Evolutionary conservation across 30 jellyfish, hydroid and myxozoan genomes (phyloP).

Genomic region (Hydra vulgaris): DNA sequence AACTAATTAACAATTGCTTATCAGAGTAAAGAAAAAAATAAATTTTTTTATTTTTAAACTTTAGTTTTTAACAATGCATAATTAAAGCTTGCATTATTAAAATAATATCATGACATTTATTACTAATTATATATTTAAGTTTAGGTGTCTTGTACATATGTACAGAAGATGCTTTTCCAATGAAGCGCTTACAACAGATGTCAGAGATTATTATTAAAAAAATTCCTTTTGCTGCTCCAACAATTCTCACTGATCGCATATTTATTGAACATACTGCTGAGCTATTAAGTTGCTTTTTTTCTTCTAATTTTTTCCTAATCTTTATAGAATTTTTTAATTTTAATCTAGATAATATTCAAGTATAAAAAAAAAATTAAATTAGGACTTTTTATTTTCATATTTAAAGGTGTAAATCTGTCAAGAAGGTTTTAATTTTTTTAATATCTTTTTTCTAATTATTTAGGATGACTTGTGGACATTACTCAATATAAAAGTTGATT

Average conservation of each 20-base stretch:
- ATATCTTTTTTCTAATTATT: neutral
- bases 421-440: neutral
- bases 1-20: too few species aligned
- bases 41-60: too few species aligned
- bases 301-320: neutral
- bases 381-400: neutral
- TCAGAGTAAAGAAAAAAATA: too few species aligned
- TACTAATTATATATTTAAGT: too few species aligned
- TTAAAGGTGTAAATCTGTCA: too few species aligned
- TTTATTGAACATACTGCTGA: constrained; percentile 82
- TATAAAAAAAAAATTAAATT: too few species aligned
- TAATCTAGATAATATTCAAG: too few species aligned
- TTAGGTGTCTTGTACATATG: constrained; percentile 65
- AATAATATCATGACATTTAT: too few species aligned
- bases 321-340: neutral
- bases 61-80: too few species aligned
- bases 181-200: constrained; percentile 69
- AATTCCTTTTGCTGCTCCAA: neutral
- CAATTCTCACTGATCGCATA: constrained; percentile 43
- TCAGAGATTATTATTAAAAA: constrained; percentile 5
- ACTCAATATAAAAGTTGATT: constrained; percentile 36
- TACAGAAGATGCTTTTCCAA: constrained; percentile 94
- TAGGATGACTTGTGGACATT: constrained; percentile 52
- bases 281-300: constrained; percentile 63
- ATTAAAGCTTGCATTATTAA: too few species aligned